phyloP scores from a whole-genome alignment of 2,797 vertebrate genomes.

The Eurystomus glaucurus region DNA sequence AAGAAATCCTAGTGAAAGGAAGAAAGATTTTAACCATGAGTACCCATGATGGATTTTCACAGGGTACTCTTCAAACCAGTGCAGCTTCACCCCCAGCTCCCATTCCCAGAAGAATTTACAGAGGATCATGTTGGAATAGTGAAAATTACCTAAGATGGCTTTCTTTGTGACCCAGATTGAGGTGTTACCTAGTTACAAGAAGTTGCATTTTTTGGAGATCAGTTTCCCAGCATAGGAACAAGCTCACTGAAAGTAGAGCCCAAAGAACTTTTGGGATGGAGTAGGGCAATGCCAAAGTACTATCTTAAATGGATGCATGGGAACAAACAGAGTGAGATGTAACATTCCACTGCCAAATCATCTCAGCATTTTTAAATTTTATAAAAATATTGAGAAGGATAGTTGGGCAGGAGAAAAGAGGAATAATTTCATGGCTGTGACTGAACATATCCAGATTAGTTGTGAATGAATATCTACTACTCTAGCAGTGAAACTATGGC shows the following conservation, averaged over 20 bases:
- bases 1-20: not conserved
- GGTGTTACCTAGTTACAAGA: not conserved
- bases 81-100: not conserved
- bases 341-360: not conserved
- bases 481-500: not conserved
- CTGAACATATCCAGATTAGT: not conserved
- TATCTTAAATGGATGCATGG: accelerated
- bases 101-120: not conserved
- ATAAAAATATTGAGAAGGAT: not conserved
- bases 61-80: not conserved
- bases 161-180: not conserved
- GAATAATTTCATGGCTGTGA: not conserved
- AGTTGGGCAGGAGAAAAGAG: not conserved
- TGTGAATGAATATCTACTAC: not conserved
- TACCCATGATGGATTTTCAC: not conserved
- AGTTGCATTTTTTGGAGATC: not conserved
- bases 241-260: not conserved
- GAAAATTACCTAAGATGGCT: not conserved
- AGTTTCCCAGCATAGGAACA: not conserved
- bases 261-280: not conserved
- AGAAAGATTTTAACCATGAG: not conserved
- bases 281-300: not conserved
- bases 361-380: not conserved
- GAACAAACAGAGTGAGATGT: not conserved
- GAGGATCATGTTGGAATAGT: not conserved